Evolutionary conservation across 2,888 invertebrate species (phyloP), one percentile per base, ranked within the genome.

Genomic region (Neocrepidodera transversa): DNA sequence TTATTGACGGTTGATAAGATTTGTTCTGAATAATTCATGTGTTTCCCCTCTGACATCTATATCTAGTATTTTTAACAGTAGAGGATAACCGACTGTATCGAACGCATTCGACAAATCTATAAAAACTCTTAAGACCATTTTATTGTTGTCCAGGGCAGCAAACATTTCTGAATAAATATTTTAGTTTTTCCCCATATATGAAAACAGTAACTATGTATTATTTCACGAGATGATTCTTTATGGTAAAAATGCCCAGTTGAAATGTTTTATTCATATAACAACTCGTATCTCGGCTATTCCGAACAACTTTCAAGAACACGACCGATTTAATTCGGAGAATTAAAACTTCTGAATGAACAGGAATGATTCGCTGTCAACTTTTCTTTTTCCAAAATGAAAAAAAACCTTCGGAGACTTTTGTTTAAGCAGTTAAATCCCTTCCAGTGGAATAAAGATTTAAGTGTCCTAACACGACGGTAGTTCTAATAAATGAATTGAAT

Each of bases 211-310:
- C n/a, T n/a, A n/a, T n/a, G n/a, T n/a, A n/a, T n/a, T n/a, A n/a
- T n/a, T n/a, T n/a, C n/a, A n/a, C n/a, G n/a, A n/a, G n/a, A n/a
- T n/a, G n/a, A n/a, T n/a, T n/a, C n/a, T n/a, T n/a, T n/a, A n/a
- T n/a, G n/a, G n/a, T n/a, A n/a, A n/a, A n/a, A 36, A 36, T 36
- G 11, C 36, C 11, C 11, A 36, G 36, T 18, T 18, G 6, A 6
- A 50, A 51, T 51, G 38, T 51, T 51, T 51, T 40, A 51, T 51
- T 51, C 51, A 51, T 51, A 26, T 14, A 30, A 38, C 51, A 40
- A 26, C 38, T 16, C 40, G 28, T 51, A 40, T 51, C 40, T 23
- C 40, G 38, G 36, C 38, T 14, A 40, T 26, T 36, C 36, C 28
- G 40, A 38, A 38, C 17, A 51, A 51, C 51, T 40, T 51, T 17